A percentile compares a stretch with the other conserved stretches of the same genome.
These are phyloP conservation scores for Dermatemys mawii DNA, from an alignment of 2,113 vertebrate genomes.

Conservation along the genomic window DNA sequence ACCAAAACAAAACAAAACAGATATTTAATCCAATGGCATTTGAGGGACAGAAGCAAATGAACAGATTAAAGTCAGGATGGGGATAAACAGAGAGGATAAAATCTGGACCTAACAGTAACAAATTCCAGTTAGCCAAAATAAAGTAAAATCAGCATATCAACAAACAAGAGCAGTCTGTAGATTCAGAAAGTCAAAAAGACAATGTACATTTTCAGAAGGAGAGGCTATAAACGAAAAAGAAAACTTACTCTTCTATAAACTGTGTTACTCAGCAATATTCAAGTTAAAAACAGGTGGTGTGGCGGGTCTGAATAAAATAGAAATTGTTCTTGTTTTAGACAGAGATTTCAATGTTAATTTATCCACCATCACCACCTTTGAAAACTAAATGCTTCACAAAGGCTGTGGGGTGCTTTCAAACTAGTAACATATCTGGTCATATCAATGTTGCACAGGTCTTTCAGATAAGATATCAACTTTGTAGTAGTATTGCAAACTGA, in stretches of 20 bases:
- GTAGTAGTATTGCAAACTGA: not conserved
- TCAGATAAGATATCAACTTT: not conserved
- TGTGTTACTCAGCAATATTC: not conserved
- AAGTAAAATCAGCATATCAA: not conserved
- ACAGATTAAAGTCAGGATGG: not conserved
- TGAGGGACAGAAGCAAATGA: not conserved
- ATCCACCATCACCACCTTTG: not conserved
- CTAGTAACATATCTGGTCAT: not conserved
- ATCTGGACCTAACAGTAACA: not conserved
- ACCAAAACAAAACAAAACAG: not conserved
- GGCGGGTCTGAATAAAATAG: not conserved
- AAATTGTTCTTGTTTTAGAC: not conserved
- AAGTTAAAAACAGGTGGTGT: not conserved
- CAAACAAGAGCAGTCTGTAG: fast-evolving
- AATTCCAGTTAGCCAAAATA: not conserved
- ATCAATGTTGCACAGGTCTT: not conserved
- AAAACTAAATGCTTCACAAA: not conserved
- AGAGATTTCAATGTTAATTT: not conserved
- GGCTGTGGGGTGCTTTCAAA: not conserved
- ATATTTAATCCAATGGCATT: not conserved
- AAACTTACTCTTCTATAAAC: not conserved
- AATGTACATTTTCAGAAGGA: not conserved
- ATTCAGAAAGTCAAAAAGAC: not conserved
- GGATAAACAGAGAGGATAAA: not conserved
- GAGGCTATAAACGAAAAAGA: not conserved